Conservation (phyloP, 35 echinoderm and acorn worm species). For the Lytechinus pictus region DNA sequence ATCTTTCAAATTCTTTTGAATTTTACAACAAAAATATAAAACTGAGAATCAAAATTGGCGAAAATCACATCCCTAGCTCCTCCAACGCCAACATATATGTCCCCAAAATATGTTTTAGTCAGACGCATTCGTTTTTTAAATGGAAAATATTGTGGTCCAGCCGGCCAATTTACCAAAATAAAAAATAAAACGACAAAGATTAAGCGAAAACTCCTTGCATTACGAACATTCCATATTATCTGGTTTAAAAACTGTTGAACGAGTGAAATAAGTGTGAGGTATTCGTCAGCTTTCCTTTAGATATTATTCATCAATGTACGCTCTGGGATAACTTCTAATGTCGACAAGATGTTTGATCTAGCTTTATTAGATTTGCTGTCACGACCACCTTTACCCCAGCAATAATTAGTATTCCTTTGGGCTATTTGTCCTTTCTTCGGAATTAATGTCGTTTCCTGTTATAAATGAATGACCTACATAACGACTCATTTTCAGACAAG, state of each 20-base stretch:
- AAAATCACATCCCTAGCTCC: no score
- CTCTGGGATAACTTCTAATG: neutral
- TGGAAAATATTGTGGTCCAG: no score
- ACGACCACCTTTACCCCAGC: neutral
- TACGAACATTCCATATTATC: no score
- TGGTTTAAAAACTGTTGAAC: neutral
- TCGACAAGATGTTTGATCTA: neutral
- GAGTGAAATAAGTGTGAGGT: neutral
- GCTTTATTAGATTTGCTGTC: neutral
- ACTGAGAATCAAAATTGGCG: no score
- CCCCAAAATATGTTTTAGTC: no score
- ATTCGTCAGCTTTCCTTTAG: neutral
- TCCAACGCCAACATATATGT: no score
- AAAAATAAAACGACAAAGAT: no score
- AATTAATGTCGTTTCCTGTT: slow-evolving; percentile 1
- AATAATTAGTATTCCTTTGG: neutral
- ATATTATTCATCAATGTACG: neutral
- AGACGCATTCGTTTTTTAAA: no score
- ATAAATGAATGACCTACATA: neutral
- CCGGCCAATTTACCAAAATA: no score
- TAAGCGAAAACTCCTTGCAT: neutral
- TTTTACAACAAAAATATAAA: no score
- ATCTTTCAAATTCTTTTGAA: no score
- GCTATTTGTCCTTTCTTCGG: neutral
- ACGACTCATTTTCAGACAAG: neutral